These are phyloP conservation scores for Mnemiopsis leidyi DNA, from an alignment of 37 sponge, comb jelly and placozoan genomes.

Conservation along the genomic window DNA sequence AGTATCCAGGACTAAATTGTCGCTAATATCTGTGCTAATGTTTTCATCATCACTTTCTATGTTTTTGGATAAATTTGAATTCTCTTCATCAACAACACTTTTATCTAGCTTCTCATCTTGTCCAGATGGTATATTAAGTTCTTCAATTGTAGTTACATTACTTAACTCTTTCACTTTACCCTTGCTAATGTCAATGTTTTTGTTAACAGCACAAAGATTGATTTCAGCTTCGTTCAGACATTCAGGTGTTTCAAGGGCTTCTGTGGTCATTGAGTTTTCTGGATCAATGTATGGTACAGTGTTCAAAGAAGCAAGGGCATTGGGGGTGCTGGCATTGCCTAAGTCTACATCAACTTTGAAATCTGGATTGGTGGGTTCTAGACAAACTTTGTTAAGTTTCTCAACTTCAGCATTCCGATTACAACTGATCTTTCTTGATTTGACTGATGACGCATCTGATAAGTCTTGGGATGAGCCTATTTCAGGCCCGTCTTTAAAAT, in stretches of 20 bases:
- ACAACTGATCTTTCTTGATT: neutral
- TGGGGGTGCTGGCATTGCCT: neutral
- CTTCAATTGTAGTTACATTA: neutral
- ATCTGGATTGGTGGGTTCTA: neutral
- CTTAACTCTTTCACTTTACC: too few relatives aligned
- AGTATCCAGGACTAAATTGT: neutral
- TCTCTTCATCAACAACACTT: neutral
- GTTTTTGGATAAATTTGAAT: neutral
- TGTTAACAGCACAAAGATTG: too few relatives aligned
- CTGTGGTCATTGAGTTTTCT: slow-evolving; percentile 46
- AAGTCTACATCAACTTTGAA: neutral
- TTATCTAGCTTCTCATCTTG: neutral
- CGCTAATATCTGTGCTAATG: too few relatives aligned
- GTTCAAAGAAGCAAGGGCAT: neutral
- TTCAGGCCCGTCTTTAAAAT: neutral
- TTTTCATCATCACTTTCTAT: neutral
- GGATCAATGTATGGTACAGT: slow-evolving; percentile 50
- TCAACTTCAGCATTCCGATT: neutral
- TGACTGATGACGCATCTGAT: neutral
- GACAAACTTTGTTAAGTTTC: neutral
- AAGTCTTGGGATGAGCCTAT: neutral
- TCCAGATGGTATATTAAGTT: neutral
- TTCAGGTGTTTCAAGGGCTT: neutral
- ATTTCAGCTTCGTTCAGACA: neutral
- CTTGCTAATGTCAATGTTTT: too few relatives aligned